These are phyloP conservation scores for Gastrophryne carolinensis DNA, from an alignment of 2,797 vertebrate genomes.

Conservation along the genomic window DNA sequence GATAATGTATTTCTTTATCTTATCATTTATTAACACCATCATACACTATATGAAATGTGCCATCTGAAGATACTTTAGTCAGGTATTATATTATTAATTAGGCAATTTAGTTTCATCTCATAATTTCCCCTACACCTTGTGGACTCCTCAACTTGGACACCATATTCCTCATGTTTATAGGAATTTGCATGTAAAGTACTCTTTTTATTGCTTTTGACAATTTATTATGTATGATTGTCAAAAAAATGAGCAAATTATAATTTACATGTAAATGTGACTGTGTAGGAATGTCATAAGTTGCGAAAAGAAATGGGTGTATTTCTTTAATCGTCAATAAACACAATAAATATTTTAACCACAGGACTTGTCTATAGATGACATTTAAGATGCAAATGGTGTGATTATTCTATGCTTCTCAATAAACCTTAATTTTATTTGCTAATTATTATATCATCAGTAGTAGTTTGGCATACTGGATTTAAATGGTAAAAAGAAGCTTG, in stretches of 20 bases:
- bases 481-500: too few relatives aligned
- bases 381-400: neutral
- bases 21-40: slow-evolving; percentile 44
- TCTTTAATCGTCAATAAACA: slow-evolving; percentile 40
- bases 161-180: slow-evolving; percentile 30
- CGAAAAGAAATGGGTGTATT: slow-evolving; percentile 29
- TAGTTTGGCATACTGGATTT: too few relatives aligned
- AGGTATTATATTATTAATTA: slow-evolving; percentile 50
- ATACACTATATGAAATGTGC: slow-evolving; percentile 20
- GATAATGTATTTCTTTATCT: slow-evolving; percentile 44
- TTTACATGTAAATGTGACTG: slow-evolving; percentile 44
- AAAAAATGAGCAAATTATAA: slow-evolving; percentile 23
- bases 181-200: slow-evolving; percentile 46
- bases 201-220: slow-evolving; percentile 44
- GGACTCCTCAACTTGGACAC: slow-evolving; percentile 31
- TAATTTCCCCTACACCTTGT: slow-evolving; percentile 38
- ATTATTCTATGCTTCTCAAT: neutral
- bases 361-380: neutral
- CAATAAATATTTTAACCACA: slow-evolving; percentile 26
- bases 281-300: slow-evolving; percentile 17
- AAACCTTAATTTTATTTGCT: too few relatives aligned
- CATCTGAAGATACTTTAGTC: slow-evolving; percentile 34
- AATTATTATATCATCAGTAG: too few relatives aligned
- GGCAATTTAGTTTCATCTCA: slow-evolving; percentile 44
- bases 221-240: slow-evolving; percentile 34